Conservation (phyloP, 2,113 vertebrate genomes). For the Callithrix jacchus region DNA sequence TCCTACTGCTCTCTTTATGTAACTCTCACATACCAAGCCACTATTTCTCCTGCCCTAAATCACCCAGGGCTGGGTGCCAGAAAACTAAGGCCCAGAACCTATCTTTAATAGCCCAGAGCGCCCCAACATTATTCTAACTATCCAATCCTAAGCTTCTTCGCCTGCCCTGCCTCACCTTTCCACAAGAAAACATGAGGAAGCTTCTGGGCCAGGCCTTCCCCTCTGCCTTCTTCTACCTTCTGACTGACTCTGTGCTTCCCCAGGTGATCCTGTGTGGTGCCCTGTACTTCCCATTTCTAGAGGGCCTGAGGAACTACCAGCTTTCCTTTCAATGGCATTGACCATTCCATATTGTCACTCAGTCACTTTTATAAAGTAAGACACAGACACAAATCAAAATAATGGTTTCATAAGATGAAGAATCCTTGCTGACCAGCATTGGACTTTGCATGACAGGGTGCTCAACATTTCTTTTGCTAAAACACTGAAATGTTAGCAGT, state of each 20-base stretch:
- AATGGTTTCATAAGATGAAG: neutral
- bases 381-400: neutral
- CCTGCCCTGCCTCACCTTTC: neutral
- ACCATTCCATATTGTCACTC: neutral
- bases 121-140: neutral
- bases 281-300: neutral
- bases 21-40: neutral
- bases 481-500: neutral
- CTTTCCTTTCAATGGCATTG: neutral
- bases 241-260: neutral
- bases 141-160: neutral
- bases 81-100: neutral
- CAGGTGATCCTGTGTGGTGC: fast-evolving
- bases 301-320: neutral
- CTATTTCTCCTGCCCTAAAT: neutral
- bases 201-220: neutral
- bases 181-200: neutral
- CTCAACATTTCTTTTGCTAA: neutral
- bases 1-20: neutral
- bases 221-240: neutral
- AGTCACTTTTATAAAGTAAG: neutral
- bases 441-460: neutral
- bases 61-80: neutral
- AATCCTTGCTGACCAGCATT: neutral
- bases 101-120: neutral